Evolutionary conservation across 2,113 vertebrate genomes (phyloP).

Genomic region (Saguinus imperator): DNA sequence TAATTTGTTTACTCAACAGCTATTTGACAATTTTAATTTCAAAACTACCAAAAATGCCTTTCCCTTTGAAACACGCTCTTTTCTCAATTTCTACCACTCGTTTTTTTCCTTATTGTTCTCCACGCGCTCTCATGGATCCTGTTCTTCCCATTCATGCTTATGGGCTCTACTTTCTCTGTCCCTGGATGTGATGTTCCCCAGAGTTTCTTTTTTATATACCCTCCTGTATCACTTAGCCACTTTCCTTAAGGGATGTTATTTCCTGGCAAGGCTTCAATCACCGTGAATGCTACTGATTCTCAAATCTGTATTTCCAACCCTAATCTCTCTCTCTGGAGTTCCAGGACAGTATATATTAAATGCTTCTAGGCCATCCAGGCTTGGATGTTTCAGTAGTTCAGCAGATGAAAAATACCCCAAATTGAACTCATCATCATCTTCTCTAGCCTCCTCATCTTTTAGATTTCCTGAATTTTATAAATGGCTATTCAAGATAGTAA

Average conservation of each 20-base stretch:
- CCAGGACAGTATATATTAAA: neutral
- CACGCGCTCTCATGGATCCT: neutral
- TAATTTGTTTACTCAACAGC: neutral
- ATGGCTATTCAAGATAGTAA: neutral
- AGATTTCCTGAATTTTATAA: neutral
- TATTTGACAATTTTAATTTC: neutral
- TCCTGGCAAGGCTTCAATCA: neutral
- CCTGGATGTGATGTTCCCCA: neutral
- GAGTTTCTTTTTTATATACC: neutral
- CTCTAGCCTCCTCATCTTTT: neutral
- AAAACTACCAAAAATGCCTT: neutral
- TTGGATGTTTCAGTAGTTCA: neutral
- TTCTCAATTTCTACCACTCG: neutral
- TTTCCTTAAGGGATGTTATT: neutral
- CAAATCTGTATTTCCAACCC: neutral
- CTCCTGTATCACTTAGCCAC: neutral
- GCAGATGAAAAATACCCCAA: neutral
- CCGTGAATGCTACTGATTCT: neutral
- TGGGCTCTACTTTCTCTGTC: neutral
- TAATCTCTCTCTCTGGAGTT: neutral
- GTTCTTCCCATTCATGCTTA: neutral
- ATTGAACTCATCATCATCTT: neutral
- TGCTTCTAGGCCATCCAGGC: neutral
- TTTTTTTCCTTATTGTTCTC: neutral
- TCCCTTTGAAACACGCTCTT: neutral